Conservation (phyloP, 2,888 invertebrate genomes). For the Drosophila mulleri region DNA sequence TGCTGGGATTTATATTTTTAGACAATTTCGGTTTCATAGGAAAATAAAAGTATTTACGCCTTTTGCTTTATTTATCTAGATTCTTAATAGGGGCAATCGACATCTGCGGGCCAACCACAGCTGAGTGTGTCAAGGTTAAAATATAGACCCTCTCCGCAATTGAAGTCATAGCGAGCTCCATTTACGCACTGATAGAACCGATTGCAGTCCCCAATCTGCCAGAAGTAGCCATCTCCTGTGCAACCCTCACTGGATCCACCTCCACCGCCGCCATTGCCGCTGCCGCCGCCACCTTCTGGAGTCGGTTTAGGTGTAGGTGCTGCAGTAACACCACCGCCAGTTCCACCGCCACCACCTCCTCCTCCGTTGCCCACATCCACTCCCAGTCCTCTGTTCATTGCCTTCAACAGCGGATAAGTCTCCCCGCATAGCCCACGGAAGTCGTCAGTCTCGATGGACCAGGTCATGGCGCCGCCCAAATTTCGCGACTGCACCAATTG, state of each 20-base stretch:
- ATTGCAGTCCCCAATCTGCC: background rate
- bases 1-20: no score
- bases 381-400: conserved; percentile 64
- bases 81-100: background rate
- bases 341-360: background rate
- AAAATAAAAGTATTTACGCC: no score
- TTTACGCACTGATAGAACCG: background rate
- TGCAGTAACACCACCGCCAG: conserved; percentile 10
- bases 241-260: background rate
- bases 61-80: background rate
- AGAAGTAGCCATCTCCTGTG: background rate
- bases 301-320: conserved; percentile 7
- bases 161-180: background rate
- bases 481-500: conserved; percentile 92
- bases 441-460: conserved; percentile 95
- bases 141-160: background rate
- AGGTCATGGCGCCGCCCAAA: conserved; percentile 89
- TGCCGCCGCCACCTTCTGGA: no score
- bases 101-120: background rate
- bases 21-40: no score
- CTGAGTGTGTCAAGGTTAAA: background rate
- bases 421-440: conserved; percentile 93
- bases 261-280: no score
- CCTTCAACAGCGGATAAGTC: conserved; percentile 61
- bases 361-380: conserved; percentile 18